Percentiles rank a stretch among this genome's conserved stretches.
phyloP scores from a whole-genome alignment of 2,888 invertebrate genomes.

The Stegophylla sp. region DNA sequence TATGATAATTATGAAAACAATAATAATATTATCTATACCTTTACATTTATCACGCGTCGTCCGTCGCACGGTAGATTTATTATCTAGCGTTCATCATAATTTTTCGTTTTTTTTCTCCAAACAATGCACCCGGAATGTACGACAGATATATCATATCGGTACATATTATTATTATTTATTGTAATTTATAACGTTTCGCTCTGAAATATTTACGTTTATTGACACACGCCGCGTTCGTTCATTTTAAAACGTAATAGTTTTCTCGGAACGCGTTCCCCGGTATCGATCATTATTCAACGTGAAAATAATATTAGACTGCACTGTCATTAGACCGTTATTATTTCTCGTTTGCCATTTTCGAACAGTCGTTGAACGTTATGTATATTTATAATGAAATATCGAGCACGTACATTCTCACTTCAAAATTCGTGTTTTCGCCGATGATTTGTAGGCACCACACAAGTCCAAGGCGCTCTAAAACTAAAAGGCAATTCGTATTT shows the following conservation, averaged over 20 bases:
- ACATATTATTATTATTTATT: too few relatives aligned
- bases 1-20: too few relatives aligned
- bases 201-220: background rate
- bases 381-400: too few relatives aligned
- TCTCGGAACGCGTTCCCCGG: background rate
- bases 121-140: background rate
- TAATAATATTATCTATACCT: too few relatives aligned
- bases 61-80: background rate
- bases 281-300: slow-evolving; percentile 4
- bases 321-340: background rate
- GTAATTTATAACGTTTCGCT: background rate
- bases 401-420: too few relatives aligned
- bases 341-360: background rate
- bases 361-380: background rate
- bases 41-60: background rate
- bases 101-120: background rate
- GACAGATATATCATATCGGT: too few relatives aligned
- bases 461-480: too few relatives aligned
- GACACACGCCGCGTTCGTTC: background rate
- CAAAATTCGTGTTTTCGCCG: too few relatives aligned
- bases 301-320: background rate
- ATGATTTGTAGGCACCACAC: too few relatives aligned
- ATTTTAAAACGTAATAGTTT: background rate
- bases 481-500: too few relatives aligned
- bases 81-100: background rate